Base-by-base conservation (phyloP, 2,113 vertebrate species). In the Mus spicilegus region DNA sequence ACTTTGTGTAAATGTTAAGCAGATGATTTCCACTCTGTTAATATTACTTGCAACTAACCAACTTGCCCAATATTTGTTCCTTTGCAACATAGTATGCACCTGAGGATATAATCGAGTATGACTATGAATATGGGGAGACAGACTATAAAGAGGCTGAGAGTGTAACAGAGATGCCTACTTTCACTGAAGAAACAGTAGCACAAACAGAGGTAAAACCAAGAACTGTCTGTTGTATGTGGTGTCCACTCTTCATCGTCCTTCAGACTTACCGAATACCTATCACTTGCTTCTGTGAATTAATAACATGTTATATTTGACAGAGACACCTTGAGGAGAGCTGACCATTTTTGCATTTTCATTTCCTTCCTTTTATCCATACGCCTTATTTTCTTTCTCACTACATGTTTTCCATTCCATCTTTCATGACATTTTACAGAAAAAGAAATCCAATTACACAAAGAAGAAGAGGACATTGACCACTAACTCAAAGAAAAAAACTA, bases 121-220 rank as follows among this genome's bases (percentile, higher is more conserved):
- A 99, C 98, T 99, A 99, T 99, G 99, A 99, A 97, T 99, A 99
- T 99, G 99, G 99, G 98, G 99, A 99, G 95, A 99, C 99, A 98
- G 98, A 98, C 94, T 97, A 99, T 98, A 98, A 98, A 98, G 98
- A 99, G 95, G 98, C 98, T 98, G 99, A 99, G 90, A 98, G 94
- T 98, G 92, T 98, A 98, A 99, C 99, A 98, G 99, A 99, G 96
- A 98, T 89, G 97, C 98, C 98, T 97, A 89, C 98, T 98, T 98
- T 99, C 67, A 98, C 99, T 0, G 99, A 99, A 97, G 99, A 99
- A 97, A 97, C 98, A 96, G 97, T 99, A 98, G 98, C 99, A 90
- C 99, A 99, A 97, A 99, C 99, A 63, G 99, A 99, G 99, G 99
- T 99, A 99, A 99, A 98, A 95, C 86, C 97, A 94, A 91, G 96